Evolutionary conservation across 2,113 vertebrate species (phyloP).

Genomic region (Cettia cetti): DNA sequence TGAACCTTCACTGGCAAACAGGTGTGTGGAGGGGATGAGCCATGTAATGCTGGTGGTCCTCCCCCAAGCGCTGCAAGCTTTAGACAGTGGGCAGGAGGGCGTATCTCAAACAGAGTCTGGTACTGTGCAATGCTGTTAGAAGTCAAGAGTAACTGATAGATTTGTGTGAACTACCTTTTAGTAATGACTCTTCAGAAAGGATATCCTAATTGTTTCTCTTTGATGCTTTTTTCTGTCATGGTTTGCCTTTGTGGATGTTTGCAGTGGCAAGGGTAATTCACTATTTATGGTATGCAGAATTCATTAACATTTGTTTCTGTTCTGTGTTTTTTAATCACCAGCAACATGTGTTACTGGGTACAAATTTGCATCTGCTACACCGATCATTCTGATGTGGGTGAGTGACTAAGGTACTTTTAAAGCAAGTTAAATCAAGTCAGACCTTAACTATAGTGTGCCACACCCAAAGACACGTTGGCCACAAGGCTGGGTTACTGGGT

Average conservation of each 20-base stretch:
- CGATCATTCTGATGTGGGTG: background rate
- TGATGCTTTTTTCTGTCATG: background rate
- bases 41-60: background rate
- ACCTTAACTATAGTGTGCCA: background rate
- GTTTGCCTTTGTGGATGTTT: slow-evolving; percentile 26
- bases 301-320: slow-evolving; percentile 53
- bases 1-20: background rate
- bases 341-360: slow-evolving; percentile 33
- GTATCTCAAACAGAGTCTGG: background rate
- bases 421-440: background rate
- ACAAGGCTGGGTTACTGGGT: background rate
- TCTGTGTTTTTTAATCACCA: slow-evolving; percentile 60
- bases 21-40: background rate
- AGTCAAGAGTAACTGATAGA: background rate
- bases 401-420: background rate
- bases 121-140: background rate
- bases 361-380: slow-evolving; percentile 31
- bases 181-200: background rate
- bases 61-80: background rate
- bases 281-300: slow-evolving; percentile 52
- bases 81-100: background rate
- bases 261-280: slow-evolving; percentile 39
- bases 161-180: background rate
- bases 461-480: background rate
- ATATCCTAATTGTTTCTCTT: background rate